phyloP scores from a whole-genome alignment of 2,113 vertebrate genomes.

The Cebidichthys violaceus region DNA sequence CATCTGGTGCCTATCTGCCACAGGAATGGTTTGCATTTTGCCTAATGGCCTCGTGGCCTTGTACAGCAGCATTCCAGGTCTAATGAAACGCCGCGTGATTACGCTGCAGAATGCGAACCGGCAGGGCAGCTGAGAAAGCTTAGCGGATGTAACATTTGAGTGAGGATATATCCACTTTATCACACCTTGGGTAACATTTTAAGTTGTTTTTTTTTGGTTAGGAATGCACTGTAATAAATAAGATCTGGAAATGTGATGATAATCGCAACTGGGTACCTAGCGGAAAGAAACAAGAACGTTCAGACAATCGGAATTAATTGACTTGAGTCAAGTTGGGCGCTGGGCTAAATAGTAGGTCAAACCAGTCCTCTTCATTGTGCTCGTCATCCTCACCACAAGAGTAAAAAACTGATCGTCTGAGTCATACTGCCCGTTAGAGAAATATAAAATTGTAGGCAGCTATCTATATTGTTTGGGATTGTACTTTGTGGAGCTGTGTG shows the following conservation, averaged over 20 bases:
- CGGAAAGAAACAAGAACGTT: background rate
- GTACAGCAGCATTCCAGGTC: conserved; percentile 51
- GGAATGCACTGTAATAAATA: background rate
- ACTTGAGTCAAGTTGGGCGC: background rate
- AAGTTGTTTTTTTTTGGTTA: background rate
- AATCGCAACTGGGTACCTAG: background rate
- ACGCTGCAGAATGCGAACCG: conserved; percentile 32
- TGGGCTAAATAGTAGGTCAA: background rate
- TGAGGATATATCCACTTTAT: conserved; percentile 1
- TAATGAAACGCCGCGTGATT: conserved; percentile 60
- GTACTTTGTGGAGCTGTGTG: background rate
- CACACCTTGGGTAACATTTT: background rate
- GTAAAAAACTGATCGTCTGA: background rate
- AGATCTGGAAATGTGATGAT: conserved; percentile 19
- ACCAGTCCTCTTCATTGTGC: background rate
- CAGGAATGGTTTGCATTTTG: conserved; percentile 49
- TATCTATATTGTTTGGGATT: background rate
- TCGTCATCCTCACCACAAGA: background rate
- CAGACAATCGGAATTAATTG: conserved; percentile 15
- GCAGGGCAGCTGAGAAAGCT: conserved; percentile 9
- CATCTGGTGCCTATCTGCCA: conserved; percentile 72
- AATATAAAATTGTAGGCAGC: too few species aligned
- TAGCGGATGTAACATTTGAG: conserved; percentile 22
- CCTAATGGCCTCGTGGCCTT: conserved; percentile 55
- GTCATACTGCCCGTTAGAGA: background rate